Evolutionary conservation across 1,140 invertebrate genomes (phyloP), one percentile per base, ranked within the genome.

Genomic region (Drosophila nebulosa): DNA sequence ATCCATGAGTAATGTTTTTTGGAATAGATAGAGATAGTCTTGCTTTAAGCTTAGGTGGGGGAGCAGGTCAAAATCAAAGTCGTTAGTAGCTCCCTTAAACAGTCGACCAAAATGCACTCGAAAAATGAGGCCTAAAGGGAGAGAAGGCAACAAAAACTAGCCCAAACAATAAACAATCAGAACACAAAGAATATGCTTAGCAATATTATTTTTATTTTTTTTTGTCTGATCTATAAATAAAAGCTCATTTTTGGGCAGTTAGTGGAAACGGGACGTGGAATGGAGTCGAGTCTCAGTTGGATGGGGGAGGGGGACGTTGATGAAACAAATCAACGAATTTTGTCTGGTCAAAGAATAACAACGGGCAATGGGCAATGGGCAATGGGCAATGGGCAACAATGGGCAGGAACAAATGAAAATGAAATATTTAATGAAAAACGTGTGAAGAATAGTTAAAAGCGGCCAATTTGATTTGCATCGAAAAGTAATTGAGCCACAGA

Each of bases 391-490:
- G n/a, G n/a, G n/a, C 73, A 68, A 46, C 39, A 46, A 46, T 46
- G 39, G 39, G 39, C 39, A 46, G 39, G 2, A 62, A 80, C 14
- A 58, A 57, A 63, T 39, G 69, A 60, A 81, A 75, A 74, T 65
- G 57, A 61, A 69, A 27, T 59, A 60, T 74, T 65, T 75, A 86
- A 88, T 83, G 84, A 83, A 79, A 90, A 89, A 90, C 84, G 89
- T 90, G 89, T 90, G 89, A 90, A 90, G 78, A 84, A 89, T 86
- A 68, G 85, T 79, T 80, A 83, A 90, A 69, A 89, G 80, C 80
- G 77, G 60, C 68, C 78, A 79, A 89, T 90, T 90, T 90, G 89
- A 90, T 90, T 89, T 90, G 89, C 89, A 90, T 90, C 78, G 68
- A 83, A 90, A 83, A 90, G 85, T 90, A 90, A 90, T 90, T 90